Conservation (phyloP, 2,797 vertebrate species). For the Ptychadena robeensis region DNA sequence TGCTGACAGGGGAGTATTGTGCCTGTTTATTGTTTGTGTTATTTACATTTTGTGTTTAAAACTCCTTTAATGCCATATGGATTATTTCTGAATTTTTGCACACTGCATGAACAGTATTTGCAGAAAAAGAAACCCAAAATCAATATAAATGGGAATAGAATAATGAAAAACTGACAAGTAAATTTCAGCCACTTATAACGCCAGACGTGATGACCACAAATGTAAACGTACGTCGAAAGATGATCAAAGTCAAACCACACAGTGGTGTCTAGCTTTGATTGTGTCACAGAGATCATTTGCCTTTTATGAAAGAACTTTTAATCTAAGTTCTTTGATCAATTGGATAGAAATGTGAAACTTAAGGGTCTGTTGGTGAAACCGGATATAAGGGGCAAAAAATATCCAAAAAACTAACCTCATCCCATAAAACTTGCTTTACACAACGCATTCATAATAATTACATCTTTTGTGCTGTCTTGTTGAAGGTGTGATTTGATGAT, state of each 20-base stretch:
- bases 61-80: too few relatives aligned
- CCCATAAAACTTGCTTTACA: slow-evolving; percentile 17
- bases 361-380: neutral
- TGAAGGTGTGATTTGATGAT: slow-evolving; percentile 35
- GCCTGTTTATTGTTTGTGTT: too few relatives aligned
- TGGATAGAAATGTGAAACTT: neutral
- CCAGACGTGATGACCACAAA: neutral
- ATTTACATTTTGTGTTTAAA: too few relatives aligned
- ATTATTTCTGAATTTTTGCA: neutral
- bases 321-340: neutral
- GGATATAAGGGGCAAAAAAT: neutral
- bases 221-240: neutral
- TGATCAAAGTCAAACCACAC: neutral
- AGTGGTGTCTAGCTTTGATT: neutral
- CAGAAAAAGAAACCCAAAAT: too few relatives aligned
- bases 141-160: too few relatives aligned
- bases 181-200: neutral
- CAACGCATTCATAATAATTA: slow-evolving; percentile 19
- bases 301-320: neutral
- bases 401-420: slow-evolving; percentile 4
- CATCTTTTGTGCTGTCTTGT: slow-evolving; percentile 18
- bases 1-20: too few relatives aligned
- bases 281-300: neutral
- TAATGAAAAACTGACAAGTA: neutral
- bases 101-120: neutral